phyloP scores from a whole-genome alignment of 53 echinoderm and acorn worm species.

The Stichopus horrens region DNA sequence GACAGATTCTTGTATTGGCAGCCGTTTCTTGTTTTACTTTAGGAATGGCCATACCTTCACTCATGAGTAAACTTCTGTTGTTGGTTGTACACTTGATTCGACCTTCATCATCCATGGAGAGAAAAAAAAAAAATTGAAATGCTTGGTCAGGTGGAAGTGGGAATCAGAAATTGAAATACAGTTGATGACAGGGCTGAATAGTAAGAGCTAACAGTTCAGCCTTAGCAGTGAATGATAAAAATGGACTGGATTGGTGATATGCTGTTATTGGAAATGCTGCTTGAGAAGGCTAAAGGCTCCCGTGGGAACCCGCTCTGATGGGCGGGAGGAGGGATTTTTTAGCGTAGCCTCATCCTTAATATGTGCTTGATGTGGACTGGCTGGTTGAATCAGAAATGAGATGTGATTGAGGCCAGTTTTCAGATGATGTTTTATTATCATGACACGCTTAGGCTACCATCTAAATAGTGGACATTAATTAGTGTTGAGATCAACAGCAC shows the following conservation, averaged over 20 bases:
- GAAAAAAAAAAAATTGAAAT: conserved; percentile 11
- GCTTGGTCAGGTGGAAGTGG: conserved; percentile 41
- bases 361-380: too few relatives aligned
- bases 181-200: conserved; percentile 14
- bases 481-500: background rate
- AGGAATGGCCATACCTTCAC: conserved; percentile 22
- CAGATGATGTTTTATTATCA: too few relatives aligned
- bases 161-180: conserved; percentile 43
- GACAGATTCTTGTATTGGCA: conserved; percentile 21
- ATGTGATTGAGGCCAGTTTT: too few relatives aligned
- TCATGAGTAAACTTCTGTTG: conserved; percentile 26
- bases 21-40: conserved; percentile 28
- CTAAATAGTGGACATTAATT: background rate
- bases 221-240: background rate
- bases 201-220: background rate
- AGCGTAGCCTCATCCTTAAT: background rate
- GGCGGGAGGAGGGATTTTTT: background rate
- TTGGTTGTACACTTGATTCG: conserved; percentile 7
- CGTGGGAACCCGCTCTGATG: conserved; percentile 5
- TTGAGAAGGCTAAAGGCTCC: conserved; percentile 34
- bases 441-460: too few relatives aligned
- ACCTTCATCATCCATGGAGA: conserved; percentile 21
- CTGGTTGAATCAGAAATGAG: too few relatives aligned
- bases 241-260: conserved; percentile 29
- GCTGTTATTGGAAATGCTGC: conserved; percentile 25